A percentile compares a stretch with the other conserved stretches of the same genome.
Conservation (phyloP, 2,113 vertebrate genomes). For the Atlantisia rogersi region DNA sequence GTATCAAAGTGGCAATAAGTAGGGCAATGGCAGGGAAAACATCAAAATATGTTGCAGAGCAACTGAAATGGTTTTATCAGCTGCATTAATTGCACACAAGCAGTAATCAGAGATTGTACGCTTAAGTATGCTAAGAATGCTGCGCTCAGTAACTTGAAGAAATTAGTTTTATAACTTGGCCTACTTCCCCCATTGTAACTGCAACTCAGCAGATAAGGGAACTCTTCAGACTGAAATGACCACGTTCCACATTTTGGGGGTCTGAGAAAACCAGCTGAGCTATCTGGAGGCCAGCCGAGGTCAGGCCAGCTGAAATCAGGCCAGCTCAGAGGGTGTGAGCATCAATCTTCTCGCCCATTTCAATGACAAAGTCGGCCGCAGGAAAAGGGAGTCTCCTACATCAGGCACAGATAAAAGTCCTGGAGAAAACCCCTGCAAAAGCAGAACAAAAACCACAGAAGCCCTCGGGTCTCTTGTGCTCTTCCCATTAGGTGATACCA, state of each 20-base stretch:
- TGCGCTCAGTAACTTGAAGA: not conserved
- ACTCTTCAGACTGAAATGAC: not conserved
- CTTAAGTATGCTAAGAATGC: not conserved
- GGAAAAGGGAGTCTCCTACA: not conserved
- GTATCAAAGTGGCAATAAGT: not conserved
- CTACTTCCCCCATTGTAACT: not conserved
- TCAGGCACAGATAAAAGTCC: not conserved
- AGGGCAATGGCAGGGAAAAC: not conserved
- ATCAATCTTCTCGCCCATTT: not conserved
- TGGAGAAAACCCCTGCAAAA: not conserved
- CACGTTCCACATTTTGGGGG: not conserved
- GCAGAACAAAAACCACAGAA: not conserved
- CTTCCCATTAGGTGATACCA: not conserved
- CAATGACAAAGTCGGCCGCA: fast-evolving
- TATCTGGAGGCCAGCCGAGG: not conserved
- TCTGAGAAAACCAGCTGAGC: not conserved
- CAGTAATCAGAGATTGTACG: not conserved
- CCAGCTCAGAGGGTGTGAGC: not conserved
- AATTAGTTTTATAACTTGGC: not conserved
- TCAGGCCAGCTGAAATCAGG: not conserved
- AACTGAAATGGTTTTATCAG: not conserved
- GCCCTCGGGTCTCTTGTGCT: not conserved
- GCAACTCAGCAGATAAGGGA: not conserved
- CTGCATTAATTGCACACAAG: not conserved
- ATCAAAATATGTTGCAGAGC: fast-evolving